Conservation (phyloP, 1,140 invertebrate species). For the Matsumurasca onukii region DNA sequence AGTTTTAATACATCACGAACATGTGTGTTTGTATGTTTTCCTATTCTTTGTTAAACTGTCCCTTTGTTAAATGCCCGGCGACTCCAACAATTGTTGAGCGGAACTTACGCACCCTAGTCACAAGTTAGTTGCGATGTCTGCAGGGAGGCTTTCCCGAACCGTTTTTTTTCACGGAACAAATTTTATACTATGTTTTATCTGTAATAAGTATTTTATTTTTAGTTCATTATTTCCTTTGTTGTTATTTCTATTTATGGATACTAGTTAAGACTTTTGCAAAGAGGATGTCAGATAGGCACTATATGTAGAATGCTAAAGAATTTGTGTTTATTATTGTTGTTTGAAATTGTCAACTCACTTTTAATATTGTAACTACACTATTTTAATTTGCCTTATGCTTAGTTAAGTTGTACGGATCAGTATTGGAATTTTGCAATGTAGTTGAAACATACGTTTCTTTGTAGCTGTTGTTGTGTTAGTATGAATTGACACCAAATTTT, state of each 20-base stretch:
- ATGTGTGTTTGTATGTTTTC: conserved; percentile 28
- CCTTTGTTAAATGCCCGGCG: conserved; percentile 35
- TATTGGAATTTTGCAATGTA: conserved; percentile 23
- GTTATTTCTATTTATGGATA: conserved; percentile 39
- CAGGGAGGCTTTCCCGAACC: conserved; percentile 28
- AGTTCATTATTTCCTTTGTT: conserved; percentile 39
- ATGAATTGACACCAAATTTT: conserved; percentile 20
- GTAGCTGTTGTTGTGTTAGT: conserved; percentile 15
- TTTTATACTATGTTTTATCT: conserved; percentile 40
- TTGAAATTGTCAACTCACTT: conserved; percentile 18
- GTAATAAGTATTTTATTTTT: conserved; percentile 39
- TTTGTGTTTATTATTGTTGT: conserved; percentile 30
- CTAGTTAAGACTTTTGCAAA: conserved; percentile 30
- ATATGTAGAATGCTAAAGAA: conserved; percentile 18
- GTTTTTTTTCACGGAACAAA: conserved; percentile 34
- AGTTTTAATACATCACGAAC: conserved; percentile 31
- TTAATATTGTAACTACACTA: conserved; percentile 22
- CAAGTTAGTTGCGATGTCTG: conserved; percentile 39
- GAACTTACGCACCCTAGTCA: conserved; percentile 40
- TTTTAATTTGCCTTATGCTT: conserved; percentile 28
- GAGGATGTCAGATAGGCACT: conserved; percentile 30
- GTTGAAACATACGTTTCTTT: conserved; percentile 13
- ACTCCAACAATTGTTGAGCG: conserved; percentile 41
- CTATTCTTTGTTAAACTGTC: conserved; percentile 30
- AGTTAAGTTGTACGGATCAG: conserved; percentile 27